Percentiles rank a stretch among this genome's conserved stretches.
phyloP scores from a whole-genome alignment of 2,888 invertebrate genomes.

The Cremastinae sp. region DNA sequence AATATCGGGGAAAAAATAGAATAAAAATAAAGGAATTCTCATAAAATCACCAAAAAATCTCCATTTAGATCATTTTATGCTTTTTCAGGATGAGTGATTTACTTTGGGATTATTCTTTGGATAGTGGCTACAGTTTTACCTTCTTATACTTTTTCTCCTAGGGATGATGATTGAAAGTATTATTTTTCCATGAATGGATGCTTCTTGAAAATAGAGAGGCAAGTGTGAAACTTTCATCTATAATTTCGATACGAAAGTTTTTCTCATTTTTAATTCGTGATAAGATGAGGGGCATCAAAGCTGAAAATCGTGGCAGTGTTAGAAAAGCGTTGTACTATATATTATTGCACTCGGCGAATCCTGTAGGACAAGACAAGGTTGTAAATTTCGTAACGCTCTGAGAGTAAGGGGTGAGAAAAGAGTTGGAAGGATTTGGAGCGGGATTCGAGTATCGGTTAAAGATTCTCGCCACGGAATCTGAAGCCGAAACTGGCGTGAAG shows the following conservation, averaged over 20 bases:
- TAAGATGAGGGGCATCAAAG: conserved; percentile 6
- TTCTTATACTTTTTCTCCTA: too few species aligned
- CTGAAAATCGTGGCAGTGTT: conserved; percentile 23
- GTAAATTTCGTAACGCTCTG: conserved; percentile 45
- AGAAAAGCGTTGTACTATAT: too few species aligned
- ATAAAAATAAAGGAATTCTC: not conserved
- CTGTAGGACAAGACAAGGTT: conserved; percentile 18
- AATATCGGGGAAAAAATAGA: not conserved
- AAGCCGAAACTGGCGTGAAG: conserved; percentile 48
- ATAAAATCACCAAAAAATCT: too few species aligned
- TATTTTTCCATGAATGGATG: too few species aligned
- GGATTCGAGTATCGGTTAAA: conserved; percentile 57
- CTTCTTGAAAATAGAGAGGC: not conserved
- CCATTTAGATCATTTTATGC: too few species aligned
- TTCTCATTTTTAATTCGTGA: not conserved
- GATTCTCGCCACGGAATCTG: conserved; percentile 61
- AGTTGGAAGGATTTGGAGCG: conserved; percentile 60
- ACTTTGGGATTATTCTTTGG: too few species aligned
- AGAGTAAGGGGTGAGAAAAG: conserved; percentile 9
- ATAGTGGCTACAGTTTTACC: too few species aligned
- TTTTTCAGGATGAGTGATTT: too few species aligned
- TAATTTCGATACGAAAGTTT: not conserved
- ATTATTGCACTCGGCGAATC: conserved; percentile 8
- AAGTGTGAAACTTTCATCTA: not conserved
- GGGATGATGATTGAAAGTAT: too few species aligned